Conservation (phyloP, 2,888 invertebrate genomes). For the Dasypogon diadema region DNA sequence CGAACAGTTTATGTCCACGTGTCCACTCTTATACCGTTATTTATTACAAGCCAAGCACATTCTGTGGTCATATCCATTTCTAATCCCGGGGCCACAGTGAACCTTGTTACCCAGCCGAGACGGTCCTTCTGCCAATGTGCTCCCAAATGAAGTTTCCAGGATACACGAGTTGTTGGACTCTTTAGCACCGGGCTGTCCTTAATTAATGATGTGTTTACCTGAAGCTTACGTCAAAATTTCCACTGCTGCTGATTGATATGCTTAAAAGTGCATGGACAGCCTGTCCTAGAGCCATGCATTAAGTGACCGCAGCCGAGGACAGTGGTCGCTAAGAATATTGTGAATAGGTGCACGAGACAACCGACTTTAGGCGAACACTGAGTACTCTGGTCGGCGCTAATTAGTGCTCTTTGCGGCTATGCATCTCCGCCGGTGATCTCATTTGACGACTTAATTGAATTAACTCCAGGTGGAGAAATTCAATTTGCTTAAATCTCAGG, state of each 20-base stretch:
- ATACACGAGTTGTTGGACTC: not conserved
- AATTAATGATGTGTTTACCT: slow-evolving; percentile 21
- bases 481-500: not conserved
- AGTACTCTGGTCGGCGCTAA: not conserved
- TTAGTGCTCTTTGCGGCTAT: not conserved
- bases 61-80: not conserved
- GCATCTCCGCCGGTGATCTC: not conserved
- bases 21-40: not conserved
- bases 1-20: not conserved
- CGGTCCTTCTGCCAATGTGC: not conserved
- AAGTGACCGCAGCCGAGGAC: not conserved
- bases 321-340: not conserved
- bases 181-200: not conserved
- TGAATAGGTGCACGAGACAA: not conserved
- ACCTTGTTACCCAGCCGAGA: not conserved
- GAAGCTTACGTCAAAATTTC: not conserved
- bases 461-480: slow-evolving; percentile 1
- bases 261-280: not conserved
- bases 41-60: not conserved
- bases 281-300: not conserved
- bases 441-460: not conserved
- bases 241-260: not conserved
- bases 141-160: not conserved
- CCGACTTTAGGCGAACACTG: not conserved
- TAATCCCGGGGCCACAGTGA: not conserved